Base-by-base conservation (phyloP, 2,113 vertebrate genomes). In the Eleginops maclovinus region DNA sequence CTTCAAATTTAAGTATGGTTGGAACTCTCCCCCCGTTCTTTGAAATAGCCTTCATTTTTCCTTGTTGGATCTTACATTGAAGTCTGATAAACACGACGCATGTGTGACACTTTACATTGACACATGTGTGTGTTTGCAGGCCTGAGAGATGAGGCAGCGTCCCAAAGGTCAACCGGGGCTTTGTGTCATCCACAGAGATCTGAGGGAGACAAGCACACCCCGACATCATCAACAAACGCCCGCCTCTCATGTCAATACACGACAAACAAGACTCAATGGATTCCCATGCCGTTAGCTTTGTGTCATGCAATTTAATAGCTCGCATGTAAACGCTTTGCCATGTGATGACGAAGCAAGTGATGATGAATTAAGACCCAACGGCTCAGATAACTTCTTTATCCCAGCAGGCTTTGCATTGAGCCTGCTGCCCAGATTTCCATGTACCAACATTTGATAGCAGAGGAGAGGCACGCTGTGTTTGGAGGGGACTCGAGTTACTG, bases 401-500 rank as follows among this genome's bases (percentile, higher is more conserved):
- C 81, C 67, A 13, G 46, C 16, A 60, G 81, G 87, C 86, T 92
- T 91, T 87, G 76, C 77, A 53, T 79, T 43, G 51, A 64, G 76
- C 79, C 82, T 41, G 70, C 60, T 63, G 72, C 75, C 78, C 59
- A 72, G 86, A 76, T 78, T 91, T 89, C 78, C 75, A 81, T 66
- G 72, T 89, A 77, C 59, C 82, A 90, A 46, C 78, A 84, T 66
- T 28, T 67, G 84, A 89, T 60, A 51, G 70, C 76, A 72, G 73
- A 60, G 67, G 17, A 46, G 76, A 71, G 80, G 76, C 68, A 40
- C 10, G 31, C 43, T n/a, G 79, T 41, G 81, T 83, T 31, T 59
- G 67, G 68, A 58, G 58, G 72, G 16, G 74, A 84, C 85, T 93
- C 83, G 3, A 77, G 86, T 93, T 91, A 87, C 90, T 77, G 75